phyloP scores from a whole-genome alignment of 2,113 vertebrate species.

The Tetraodon nigroviridis region DNA sequence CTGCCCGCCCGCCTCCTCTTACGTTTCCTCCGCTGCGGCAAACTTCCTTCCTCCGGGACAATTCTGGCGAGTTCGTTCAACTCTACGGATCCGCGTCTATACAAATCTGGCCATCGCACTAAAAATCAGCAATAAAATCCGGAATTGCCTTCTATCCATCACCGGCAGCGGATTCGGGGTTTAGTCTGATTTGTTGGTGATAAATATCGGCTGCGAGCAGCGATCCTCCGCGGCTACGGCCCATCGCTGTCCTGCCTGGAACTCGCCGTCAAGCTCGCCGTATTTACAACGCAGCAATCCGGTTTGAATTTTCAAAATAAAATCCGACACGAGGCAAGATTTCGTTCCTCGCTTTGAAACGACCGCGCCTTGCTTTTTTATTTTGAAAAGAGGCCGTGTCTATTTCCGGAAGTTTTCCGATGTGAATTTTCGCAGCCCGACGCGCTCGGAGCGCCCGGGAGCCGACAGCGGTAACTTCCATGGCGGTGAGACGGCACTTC shows the following conservation, averaged over 20 bases:
- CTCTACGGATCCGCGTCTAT: background rate
- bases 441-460: constrained; percentile 2
- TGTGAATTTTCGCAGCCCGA: no score
- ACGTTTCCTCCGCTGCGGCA: constrained; percentile 32
- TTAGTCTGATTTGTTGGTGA: constrained; percentile 12
- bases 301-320: constrained; percentile 28
- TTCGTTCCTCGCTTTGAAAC: background rate
- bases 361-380: constrained; percentile 12
- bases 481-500: constrained; percentile 51
- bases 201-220: constrained; percentile 9
- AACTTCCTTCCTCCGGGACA: constrained; percentile 46
- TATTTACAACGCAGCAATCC: background rate
- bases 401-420: background rate
- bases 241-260: constrained; percentile 47
- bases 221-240: constrained; percentile 8
- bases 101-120: background rate
- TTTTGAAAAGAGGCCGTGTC: background rate
- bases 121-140: background rate
- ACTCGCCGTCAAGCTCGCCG: background rate
- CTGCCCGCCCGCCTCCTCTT: constrained; percentile 44
- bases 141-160: constrained; percentile 1
- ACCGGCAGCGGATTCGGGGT: background rate
- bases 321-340: background rate
- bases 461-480: constrained; percentile 20
- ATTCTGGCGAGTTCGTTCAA: constrained; percentile 25